These are phyloP conservation scores for human DNA, from an alignment of 2,113 vertebrate species.

Conservation along the genomic window DNA sequence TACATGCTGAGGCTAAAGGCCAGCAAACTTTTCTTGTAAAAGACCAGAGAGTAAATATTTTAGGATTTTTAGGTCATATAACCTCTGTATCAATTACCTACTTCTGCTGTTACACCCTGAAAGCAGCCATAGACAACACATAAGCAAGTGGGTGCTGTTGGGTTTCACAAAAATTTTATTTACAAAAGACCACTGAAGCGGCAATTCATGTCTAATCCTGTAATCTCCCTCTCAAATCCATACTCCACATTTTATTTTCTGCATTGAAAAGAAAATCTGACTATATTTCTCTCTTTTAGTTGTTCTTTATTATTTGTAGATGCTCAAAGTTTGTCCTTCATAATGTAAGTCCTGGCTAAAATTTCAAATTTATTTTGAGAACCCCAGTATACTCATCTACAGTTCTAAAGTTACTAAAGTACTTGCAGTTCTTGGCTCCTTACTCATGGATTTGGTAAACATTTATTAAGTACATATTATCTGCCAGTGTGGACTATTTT, in stretches of 20 bases:
- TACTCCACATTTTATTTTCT: background rate
- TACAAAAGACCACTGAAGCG: background rate
- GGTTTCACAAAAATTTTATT: background rate
- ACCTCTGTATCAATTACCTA: background rate
- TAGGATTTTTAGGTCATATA: background rate
- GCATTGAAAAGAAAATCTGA: background rate
- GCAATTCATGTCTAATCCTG: background rate
- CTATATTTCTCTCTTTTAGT: background rate
- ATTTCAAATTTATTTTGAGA: background rate
- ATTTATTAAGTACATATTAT: background rate
- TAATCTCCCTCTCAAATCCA: background rate
- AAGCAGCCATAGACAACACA: background rate
- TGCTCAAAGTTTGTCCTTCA: background rate
- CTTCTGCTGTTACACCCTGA: background rate
- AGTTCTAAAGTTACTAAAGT: background rate
- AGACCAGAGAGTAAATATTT: background rate
- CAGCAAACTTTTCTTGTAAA: background rate
- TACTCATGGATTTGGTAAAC: background rate
- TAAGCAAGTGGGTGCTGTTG: background rate
- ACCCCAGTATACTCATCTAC: too few species aligned
- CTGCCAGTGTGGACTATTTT: background rate
- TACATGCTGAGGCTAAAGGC: background rate
- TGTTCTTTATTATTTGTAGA: background rate
- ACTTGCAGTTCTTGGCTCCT: background rate
- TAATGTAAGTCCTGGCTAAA: background rate